Base-by-base conservation (phyloP, 2,888 invertebrate genomes). In the Xestoiulus laeticollis region DNA sequence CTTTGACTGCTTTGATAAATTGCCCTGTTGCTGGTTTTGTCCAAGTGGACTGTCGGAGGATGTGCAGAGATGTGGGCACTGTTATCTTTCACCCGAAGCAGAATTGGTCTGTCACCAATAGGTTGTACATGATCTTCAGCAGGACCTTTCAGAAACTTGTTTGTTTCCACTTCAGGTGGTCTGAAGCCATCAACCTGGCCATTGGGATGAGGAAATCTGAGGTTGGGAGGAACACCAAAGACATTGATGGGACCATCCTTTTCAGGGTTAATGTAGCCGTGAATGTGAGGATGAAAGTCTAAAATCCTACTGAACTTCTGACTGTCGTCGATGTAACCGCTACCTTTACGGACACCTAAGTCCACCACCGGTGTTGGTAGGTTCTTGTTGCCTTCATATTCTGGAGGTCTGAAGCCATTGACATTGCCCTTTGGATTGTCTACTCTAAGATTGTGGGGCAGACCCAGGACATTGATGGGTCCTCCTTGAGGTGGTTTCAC, bases 161-260 rank as follows among this genome's bases (percentile, higher is more conserved):
- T 87, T 5, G 87, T 44, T 2, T n/a, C 26, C 44, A 87, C 87
- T 87, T 83, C 87, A 44, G 83, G 87, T 26, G 87, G 87, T 22
- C 87, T 82, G 44, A 87, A 87, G 22, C 87, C 87, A 19, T 87
- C 83, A 2, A 87, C 87, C 1, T 83, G 83, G 16, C 87, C 87
- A 22, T 84, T 84, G 44, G 87, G 87, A 32, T 43, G 26, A n/a
- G 83, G 87, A 30, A 68, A 83, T 26, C 87, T n/a, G 30, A 84
- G 83, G 26, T 84, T 32, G 10, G 38, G 87, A 43, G 87, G 87
- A 0, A 87, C 44, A 0, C 87, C 87, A 26, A 87, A 68, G 3
- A 87, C 87, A n/a, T 87, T 87, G 10, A 87, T 33, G 19, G 87
- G 87, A 8, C 14, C 53, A 14, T 84, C 19, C 44, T 48, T 59